Base-by-base conservation (phyloP, 2,797 vertebrate species). In the Coilia nasus region DNA sequence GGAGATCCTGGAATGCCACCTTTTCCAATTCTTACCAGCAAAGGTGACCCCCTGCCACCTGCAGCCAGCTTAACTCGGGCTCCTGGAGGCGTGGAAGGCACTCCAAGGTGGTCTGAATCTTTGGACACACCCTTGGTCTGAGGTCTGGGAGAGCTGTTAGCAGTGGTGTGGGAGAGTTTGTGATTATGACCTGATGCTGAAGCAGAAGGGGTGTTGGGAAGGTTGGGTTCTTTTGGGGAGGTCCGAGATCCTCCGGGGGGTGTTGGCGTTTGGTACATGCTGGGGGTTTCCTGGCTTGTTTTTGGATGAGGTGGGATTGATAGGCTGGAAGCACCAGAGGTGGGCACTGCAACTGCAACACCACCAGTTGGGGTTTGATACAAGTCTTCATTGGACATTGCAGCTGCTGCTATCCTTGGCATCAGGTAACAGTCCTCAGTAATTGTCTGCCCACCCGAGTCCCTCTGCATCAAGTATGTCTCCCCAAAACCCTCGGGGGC, bases 291-390 rank as follows among this genome's bases (percentile, higher is more conserved):
- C 85, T 92, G 91, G 82, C 67, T 88, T 10, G 83, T 82, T 92
- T 94, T 95, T 60, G 87, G 67, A 82, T 93, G 92, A 9, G 89
- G 71, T 23, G 59, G 80, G 1, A 67, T 81, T 11, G 60, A 41
- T 1, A 86, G 35, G 28, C 84, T 87, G 25, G 83, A 59, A 25
- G 59, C 50, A 80, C 56, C 60, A 35, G 83, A 90, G 92, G 56
- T 87, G 89, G 57, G 86, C 50, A 75, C 85, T 62, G 83, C 78
- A 10, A 85, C 88, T 21, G 86, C 82, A 44, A 88, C 87, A 23
- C 93, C 92, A 75, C 93, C 93, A 0, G 90, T 92, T 3, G 96
- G 96, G 60, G 92, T 94, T 81, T 96, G 95, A 90, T 96, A 96
- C 90, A 96, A 93, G 60, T 95, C 94, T 17, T 96, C 94, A 41